Base-by-base conservation (phyloP, 2,113 vertebrate genomes). In the Plestiodon gilberti region DNA sequence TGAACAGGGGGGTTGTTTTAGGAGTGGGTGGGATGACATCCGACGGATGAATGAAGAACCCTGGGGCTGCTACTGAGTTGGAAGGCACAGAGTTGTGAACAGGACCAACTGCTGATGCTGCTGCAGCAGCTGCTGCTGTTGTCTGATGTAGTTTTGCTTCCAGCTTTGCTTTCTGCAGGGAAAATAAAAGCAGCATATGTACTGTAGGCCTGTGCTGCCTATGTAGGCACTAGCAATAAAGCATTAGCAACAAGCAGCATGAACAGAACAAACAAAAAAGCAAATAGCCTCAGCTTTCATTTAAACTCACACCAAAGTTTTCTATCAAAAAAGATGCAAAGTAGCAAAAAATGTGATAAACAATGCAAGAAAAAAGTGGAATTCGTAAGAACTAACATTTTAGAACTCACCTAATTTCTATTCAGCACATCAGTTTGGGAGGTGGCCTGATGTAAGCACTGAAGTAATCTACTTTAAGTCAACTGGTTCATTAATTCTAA, bases 131-230 rank as follows among this genome's bases (percentile, higher is more conserved):
- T 0, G 98, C 98, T 40, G 99, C 98, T 85, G 99, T 99, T 76
- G 99, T 99, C 97, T 99, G 99, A 93, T 99, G 99, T 70, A 99
- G 96, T 94, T 99, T 99, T 90, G 99, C 99, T 96, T 99, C 99
- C 93, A 99, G 97, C 91, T 99, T 99, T 59, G 99, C 99, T 94
- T 99, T 99, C 99, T 99, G 96, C 88, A 93, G 84, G 80, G 90
- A 95, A 94, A 93, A 95, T 40, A 87, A 94, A 95, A 93, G 71
- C 79, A 92, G 86, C 1, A 84, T 62, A 93, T 93, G 88, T 91
- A 93, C 91, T 88, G 90, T 85, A 90, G 87, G 92, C 80, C 73
- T 92, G 85, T 23, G 75, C 57, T 81, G 87, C 78, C 87, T 91
- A 15, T 25, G 75, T 89, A 87, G 22, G 35, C 1, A 59, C 30